Evolutionary conservation across 2,113 vertebrate species (phyloP).

Genomic region (Zosterops japonicus): DNA sequence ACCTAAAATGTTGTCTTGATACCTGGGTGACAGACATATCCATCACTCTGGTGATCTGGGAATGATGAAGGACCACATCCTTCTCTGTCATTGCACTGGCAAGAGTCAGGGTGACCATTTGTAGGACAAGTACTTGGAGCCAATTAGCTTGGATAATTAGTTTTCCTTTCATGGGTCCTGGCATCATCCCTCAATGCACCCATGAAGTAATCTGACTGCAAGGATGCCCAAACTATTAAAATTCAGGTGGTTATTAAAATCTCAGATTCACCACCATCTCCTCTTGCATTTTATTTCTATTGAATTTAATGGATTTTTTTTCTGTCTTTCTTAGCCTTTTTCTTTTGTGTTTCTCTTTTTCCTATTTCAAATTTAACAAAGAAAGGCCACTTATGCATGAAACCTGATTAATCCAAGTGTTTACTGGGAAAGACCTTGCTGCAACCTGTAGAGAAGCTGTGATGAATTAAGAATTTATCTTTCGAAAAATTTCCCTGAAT

Average conservation of each 20-base stretch:
- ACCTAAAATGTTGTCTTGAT: not conserved
- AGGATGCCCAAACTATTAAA: not conserved
- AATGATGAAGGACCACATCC: rapidly evolving
- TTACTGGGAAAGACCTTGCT: not conserved
- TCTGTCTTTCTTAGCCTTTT: not conserved
- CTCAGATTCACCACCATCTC: rapidly evolving
- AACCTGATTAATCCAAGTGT: not conserved
- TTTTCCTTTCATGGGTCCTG: not conserved
- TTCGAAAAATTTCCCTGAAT: not conserved
- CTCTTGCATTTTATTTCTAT: not conserved
- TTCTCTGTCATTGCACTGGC: not conserved
- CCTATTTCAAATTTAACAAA: not conserved
- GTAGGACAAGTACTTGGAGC: not conserved
- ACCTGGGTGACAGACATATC: not conserved
- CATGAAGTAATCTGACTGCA: not conserved
- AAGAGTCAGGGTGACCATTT: not conserved
- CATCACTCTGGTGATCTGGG: not conserved
- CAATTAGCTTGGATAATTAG: not conserved
- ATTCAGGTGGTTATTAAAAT: not conserved
- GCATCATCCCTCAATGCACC: not conserved
- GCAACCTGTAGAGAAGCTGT: not conserved
- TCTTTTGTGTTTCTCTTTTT: not conserved
- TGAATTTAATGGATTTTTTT: not conserved
- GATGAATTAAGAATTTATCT: not conserved
- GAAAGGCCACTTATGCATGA: not conserved